Base-by-base conservation (phyloP, 2,797 vertebrate species). In the Prionace glauca region DNA sequence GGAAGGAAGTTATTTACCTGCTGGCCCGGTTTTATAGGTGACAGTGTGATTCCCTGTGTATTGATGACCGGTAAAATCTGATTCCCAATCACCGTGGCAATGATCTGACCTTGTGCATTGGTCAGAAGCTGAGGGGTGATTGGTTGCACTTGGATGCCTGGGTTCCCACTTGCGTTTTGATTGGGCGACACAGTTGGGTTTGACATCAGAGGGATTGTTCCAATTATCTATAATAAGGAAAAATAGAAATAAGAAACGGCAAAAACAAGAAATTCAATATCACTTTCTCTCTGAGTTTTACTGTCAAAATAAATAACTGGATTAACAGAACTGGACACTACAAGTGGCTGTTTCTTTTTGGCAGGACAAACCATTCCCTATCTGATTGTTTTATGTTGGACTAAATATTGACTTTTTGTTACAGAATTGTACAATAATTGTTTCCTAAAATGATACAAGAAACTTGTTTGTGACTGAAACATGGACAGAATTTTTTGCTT, bases 21-120 rank as follows among this genome's bases (percentile, higher is more conserved):
- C 97, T 99, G 99, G 97, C 99, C 99, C 91, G 99, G 98, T 97
- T 99, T 99, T 97, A 99, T 99, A 95, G 99, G 99, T 1, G 99
- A 99, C 74, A 99, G 98, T 11, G 99, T 99, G 97, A 99, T 99
- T 98, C 99, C 99, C 98, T 99, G 99, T 97, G 99, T 99, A 97
- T 99, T 99, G 98, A 99, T 99, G 97, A 99, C 99, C 94, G 99
- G 99, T 96, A 99, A 98, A 97, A 99, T 99, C 98, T 99, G 99
- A 98, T 99, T 99, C 97, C 99, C 99, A 96, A 99, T 99, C 97
- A 99, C 99, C 0, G 99, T 99, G 97, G 99, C 99, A 96, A 99
- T 99, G 98, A 99, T 99, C 98, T 99, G 99, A 97, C 99, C 99
- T 98, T 99, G 99, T 97, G 99, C 99, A n/a, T 99, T 99, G 96